Evolutionary conservation across 2,113 vertebrate genomes (phyloP), one percentile per base, ranked within the genome.

Genomic region (Acanthisitta chloris): DNA sequence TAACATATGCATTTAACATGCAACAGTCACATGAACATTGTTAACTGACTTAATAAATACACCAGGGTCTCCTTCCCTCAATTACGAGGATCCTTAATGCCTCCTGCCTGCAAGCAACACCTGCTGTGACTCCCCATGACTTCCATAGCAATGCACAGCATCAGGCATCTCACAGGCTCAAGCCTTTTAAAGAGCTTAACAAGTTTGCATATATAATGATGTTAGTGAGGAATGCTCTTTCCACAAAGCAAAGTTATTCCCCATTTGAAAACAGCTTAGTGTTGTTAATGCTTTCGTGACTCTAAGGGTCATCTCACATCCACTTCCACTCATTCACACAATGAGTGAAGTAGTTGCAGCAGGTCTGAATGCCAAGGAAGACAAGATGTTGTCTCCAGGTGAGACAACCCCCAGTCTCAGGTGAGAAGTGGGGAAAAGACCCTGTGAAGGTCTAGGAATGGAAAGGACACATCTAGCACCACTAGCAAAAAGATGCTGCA

Each of bases 211-310:
- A 61, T 61, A 33, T 61, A 95, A 86, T 64, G 17, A 70, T 25
- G 38, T 88, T 59, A 24, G 18, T 55, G 51, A 97, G 76, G 64
- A 96, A 94, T 88, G 89, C n/a, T 85, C 86, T 96, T 96, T 94
- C 94, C 70, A 88, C 36, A 87, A 77, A 95, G 46, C 55, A 13
- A 40, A 93, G 83, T 69, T 90, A 95, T 86, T 86, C 54, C 59
- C 49, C 78, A 81, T 36, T 20, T 76, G 51, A 94, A 86, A 73
- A 54, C 19, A 83, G 58, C 38, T 92, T 84, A 25, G 11, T 67
- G 57, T 25, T 77, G 64, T 38, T 81, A 52, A 55, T 38, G 48
- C 70, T 97, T 92, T 74, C 8, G 67, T 94, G 66, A 36, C 51
- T 81, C 26, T 49, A 33, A 90, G 51, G 58, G 51, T 77, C 57